A percentile compares a stretch with the other conserved stretches of the same genome.
These are phyloP conservation scores for Icerya purchasi DNA, from an alignment of 2,888 invertebrate species.

Conservation along the genomic window DNA sequence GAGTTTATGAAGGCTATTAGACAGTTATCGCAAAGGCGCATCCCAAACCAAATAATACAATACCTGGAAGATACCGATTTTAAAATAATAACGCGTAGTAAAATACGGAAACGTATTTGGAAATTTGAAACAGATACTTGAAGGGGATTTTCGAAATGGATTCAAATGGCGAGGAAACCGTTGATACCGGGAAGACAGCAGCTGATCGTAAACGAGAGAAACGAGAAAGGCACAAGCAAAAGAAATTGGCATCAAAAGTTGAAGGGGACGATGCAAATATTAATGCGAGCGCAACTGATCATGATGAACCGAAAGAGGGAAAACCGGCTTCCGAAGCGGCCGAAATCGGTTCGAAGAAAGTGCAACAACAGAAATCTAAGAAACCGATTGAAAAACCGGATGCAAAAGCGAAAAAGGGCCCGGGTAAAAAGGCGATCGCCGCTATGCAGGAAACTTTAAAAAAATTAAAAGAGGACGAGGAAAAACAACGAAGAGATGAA, in stretches of 20 bases:
- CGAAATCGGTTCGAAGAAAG: conserved; percentile 3
- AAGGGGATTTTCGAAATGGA: not conserved
- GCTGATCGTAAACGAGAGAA: not conserved
- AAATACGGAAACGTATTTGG: not conserved
- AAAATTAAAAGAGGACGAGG: conserved; percentile 74
- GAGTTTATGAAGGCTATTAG: not conserved
- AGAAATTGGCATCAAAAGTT: not conserved
- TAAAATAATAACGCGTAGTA: not conserved
- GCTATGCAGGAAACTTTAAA: conserved; percentile 84
- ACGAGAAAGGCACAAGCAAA: not conserved
- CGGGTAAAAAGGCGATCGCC: conserved; percentile 64
- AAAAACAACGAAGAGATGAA: conserved; percentile 45
- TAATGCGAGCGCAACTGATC: conserved; percentile 2
- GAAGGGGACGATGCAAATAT: not conserved
- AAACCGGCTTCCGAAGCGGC: not conserved
- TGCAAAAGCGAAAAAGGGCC: conserved; percentile 25
- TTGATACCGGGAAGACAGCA: not conserved
- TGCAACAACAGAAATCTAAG: conserved; percentile 7
- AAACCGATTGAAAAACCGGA: not conserved
- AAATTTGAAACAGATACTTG: not conserved
- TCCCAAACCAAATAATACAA: not conserved
- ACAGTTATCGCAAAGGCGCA: not conserved
- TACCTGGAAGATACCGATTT: not conserved
- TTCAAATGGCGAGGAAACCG: not conserved
- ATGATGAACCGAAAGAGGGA: conserved; percentile 3